Evolutionary conservation across 2,113 vertebrate species (phyloP).

Genomic region (Tachycineta bicolor): DNA sequence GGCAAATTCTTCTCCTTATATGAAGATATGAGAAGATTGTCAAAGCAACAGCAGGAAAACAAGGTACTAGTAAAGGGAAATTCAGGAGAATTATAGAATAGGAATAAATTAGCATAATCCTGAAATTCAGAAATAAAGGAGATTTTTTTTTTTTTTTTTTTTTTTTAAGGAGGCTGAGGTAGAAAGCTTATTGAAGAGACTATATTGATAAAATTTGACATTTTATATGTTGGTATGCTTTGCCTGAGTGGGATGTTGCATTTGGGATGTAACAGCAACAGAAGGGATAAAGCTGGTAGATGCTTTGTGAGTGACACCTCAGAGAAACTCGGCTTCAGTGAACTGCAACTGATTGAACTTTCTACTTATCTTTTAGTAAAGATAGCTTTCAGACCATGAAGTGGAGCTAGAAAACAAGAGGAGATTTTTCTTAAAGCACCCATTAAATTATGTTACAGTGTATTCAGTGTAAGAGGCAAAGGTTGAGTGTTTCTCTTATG

Average conservation of each 20-base stretch:
- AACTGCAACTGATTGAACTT: not conserved
- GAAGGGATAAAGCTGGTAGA: not conserved
- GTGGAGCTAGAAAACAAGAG: not conserved
- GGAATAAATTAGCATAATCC: accelerated
- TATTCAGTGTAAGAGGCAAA: not conserved
- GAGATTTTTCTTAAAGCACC: not conserved
- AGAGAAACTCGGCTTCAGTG: not conserved
- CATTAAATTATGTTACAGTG: not conserved
- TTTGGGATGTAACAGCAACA: not conserved
- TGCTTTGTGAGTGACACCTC: not conserved
- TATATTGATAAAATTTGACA: not conserved
- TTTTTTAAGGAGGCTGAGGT: not conserved
- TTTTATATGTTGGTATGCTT: not conserved
- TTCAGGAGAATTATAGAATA: not conserved
- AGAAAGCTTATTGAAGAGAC: not conserved
- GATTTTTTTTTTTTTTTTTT: too few relatives aligned
- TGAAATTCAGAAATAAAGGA: not conserved
- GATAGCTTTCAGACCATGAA: not conserved
- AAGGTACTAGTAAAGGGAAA: not conserved
- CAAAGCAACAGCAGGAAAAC: not conserved
- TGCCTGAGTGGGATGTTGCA: not conserved
- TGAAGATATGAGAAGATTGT: not conserved
- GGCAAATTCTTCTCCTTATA: not conserved
- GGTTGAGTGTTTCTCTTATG: not conserved
- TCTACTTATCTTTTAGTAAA: not conserved